These are phyloP conservation scores for Dryobotodes eremita DNA, from an alignment of 2,888 invertebrate species.

Conservation along the genomic window DNA sequence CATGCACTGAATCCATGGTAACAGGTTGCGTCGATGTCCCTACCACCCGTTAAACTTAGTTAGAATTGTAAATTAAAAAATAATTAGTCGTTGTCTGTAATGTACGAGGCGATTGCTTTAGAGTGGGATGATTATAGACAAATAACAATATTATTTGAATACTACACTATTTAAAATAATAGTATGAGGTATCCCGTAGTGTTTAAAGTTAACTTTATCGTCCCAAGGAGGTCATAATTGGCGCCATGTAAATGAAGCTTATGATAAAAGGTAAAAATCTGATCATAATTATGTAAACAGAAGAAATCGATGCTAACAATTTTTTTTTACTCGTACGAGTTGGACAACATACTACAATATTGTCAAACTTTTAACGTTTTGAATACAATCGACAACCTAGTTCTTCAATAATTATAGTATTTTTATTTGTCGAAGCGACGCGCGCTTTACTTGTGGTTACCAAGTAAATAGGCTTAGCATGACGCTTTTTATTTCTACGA, in stretches of 20 bases:
- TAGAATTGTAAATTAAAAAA: slow-evolving; percentile 14
- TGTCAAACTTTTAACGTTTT: too few species aligned
- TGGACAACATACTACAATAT: too few species aligned
- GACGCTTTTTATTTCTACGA: too few species aligned
- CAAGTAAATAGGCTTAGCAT: too few species aligned
- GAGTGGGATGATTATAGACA: too few species aligned
- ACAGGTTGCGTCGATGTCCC: too few species aligned
- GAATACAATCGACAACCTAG: too few species aligned
- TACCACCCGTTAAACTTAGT: neutral
- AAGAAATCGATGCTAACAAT: neutral
- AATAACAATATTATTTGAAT: neutral
- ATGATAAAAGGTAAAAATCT: neutral
- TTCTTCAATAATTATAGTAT: too few species aligned
- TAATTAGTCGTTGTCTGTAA: neutral
- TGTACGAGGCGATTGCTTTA: neutral
- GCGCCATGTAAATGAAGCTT: neutral
- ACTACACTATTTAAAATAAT: neutral
- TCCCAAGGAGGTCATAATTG: neutral
- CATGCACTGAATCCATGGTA: too few species aligned
- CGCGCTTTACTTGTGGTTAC: too few species aligned
- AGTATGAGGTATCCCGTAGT: slow-evolving; percentile 7
- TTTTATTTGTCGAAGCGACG: too few species aligned
- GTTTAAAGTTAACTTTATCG: neutral
- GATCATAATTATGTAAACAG: neutral
- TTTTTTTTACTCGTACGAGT: too few species aligned